Evolutionary conservation across 2,113 vertebrate species (phyloP).

Genomic region (Lates calcarifer): DNA sequence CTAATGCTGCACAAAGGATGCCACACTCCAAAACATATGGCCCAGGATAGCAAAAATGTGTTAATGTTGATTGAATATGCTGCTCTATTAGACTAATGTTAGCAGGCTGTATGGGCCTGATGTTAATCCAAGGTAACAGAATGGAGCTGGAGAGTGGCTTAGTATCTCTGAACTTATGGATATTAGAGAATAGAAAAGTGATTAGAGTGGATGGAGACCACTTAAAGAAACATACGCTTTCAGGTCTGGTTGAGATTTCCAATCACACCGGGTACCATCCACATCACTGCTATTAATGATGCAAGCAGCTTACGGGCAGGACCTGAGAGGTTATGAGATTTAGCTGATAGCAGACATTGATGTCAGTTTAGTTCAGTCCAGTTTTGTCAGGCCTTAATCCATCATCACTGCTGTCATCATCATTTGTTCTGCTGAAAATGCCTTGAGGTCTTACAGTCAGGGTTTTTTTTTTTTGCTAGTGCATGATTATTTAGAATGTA

Average conservation of each 20-base stretch:
- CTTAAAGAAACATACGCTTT: constrained; percentile 77
- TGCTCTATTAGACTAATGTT: constrained; percentile 77
- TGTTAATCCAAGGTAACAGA: constrained; percentile 73
- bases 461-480: too few relatives aligned
- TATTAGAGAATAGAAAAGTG: constrained; percentile 75
- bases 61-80: constrained; percentile 79
- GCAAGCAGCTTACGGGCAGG: constrained; percentile 58
- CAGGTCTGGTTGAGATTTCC: constrained; percentile 60
- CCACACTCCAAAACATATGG: constrained; percentile 67
- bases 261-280: constrained; percentile 39
- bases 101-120: constrained; percentile 37
- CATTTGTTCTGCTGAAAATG: background rate
- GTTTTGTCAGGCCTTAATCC: background rate
- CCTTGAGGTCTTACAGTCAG: background rate
- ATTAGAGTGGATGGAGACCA: constrained; percentile 76
- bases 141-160: constrained; percentile 61
- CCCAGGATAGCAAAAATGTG: constrained; percentile 48
- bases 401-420: background rate
- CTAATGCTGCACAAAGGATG: constrained; percentile 1
- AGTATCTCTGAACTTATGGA: constrained; percentile 62
- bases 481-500: too few relatives aligned
- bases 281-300: constrained; percentile 62
- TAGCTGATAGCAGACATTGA: constrained; percentile 17
- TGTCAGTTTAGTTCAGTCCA: background rate
- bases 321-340: constrained; percentile 48